phyloP scores from a whole-genome alignment of 2,113 vertebrate genomes.

The Perca flavescens region DNA sequence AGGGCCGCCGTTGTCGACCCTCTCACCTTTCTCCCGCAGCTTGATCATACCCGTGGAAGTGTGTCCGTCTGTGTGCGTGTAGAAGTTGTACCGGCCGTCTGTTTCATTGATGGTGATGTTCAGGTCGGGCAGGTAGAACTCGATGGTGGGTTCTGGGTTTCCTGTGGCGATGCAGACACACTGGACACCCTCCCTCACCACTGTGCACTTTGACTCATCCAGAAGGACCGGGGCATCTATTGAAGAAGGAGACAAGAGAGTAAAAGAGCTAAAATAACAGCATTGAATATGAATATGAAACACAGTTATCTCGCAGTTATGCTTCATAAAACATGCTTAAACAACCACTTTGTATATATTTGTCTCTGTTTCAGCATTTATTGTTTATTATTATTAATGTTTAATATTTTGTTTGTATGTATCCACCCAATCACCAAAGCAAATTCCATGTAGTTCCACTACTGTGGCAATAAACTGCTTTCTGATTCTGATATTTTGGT shows the following conservation, averaged over 20 bases:
- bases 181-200: conserved; percentile 90
- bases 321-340: too few species aligned
- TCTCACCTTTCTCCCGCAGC: conserved; percentile 87
- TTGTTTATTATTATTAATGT: too few species aligned
- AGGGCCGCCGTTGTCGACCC: conserved; percentile 82
- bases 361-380: too few species aligned
- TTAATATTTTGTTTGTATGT: too few species aligned
- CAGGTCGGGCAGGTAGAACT: conserved; percentile 90
- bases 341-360: too few species aligned
- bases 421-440: too few species aligned
- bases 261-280: neutral
- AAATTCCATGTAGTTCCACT: too few species aligned
- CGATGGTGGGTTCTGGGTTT: conserved; percentile 89
- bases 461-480: too few species aligned
- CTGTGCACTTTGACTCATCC: conserved; percentile 91
- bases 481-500: neutral
- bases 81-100: conserved; percentile 87
- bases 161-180: conserved; percentile 92
- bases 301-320: neutral
- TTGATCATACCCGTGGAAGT: conserved; percentile 92
- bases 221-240: conserved; percentile 89
- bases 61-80: conserved; percentile 88
- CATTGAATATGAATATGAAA: neutral
- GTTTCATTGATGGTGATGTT: conserved; percentile 91
- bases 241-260: conserved; percentile 24